Evolutionary conservation across 2,888 invertebrate species (phyloP), one percentile per base, ranked within the genome.

Genomic region (Alentia gelatinosa): DNA sequence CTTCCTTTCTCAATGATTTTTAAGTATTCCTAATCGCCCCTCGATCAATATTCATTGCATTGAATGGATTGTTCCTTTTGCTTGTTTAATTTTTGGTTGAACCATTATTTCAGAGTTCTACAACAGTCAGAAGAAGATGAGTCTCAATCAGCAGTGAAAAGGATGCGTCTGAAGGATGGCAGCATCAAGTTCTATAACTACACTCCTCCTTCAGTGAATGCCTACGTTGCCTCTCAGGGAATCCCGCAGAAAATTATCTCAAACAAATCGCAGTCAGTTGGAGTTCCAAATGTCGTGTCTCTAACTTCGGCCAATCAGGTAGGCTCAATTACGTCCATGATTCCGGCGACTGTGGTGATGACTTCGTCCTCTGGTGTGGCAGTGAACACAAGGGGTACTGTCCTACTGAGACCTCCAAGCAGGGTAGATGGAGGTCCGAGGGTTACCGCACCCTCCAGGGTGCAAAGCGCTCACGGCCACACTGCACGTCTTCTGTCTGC

Each of bases 151-250:
- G 39, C 79, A 37, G 39, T n/a, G 15, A 79, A 79, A 19, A 33
- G 39, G 15, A n/a, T 79, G 37, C 35, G 35, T 1, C 19, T 30
- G 15, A 86, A 86, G n/a, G 50, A 86, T 33, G 42, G 33, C 30
- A 86, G 35, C 86, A 4, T 47, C 30, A 86, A 86, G 86, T 86
- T 86, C 23, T 86, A 86, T 47, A 86, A 86, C 47, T 86, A 50
- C 35, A 86, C 86, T 30, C 42, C 47, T 4, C 86, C 86, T 26
- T 86, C 86, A 1, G 86, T 86, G 30, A 86, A 50, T 47, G 86
- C 42, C 15, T 86, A 86, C 23, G 86, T 86, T 42, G 47, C 86
- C 47, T 42, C 86, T 0, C 86, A 86, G 26, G 86, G 86, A 19
- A 86, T 86, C 33, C 86, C 86, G 9, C 86, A 86, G 50, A 86